Evolutionary conservation across 2,797 vertebrate genomes (phyloP), one percentile per base, ranked within the genome.

Genomic region (Phyllotis vaccarum): DNA sequence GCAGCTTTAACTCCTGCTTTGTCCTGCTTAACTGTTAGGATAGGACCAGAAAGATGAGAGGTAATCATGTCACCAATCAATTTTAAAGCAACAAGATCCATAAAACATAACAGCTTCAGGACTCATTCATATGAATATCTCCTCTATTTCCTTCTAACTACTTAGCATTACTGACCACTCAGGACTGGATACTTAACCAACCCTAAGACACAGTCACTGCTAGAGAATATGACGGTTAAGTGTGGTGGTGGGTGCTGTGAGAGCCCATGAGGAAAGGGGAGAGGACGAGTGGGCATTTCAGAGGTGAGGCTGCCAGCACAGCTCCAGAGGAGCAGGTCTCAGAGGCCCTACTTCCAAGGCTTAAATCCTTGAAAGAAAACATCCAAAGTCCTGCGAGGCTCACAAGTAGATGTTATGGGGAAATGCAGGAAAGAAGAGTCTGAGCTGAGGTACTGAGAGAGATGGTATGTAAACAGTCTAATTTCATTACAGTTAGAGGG

Each of bases 281-380:
- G 2, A 86, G 19, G 24, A 89, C 43, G 43, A 13, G 21, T 40
- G 22, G 64, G 17, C 49, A 7, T 56, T 24, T 34, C 14, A 31
- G 9, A 52, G n/a, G 8, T 9, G 22, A 43, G 68, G 27, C 34
- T 16, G 6, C 2, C 12, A 54, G 62, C 70, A 74, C 6, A 46
- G 58, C 46, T 89, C 19, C 8, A 54, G 2, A 6, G 62, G 52
- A 1, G 74, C 12, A 54, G 46, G 72, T 60, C 54, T 88, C 14
- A 78, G 75, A 92, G 52, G 78, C 49, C 54, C 27, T 88, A 89
- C 40, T 58, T 87, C 72, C 56, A 75, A 93, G 79, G 34, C 27
- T 91, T 91, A 93, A 91, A 91, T 54, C 24, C 3, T 1, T 75
- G 60, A 93, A 86, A 54, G 54, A 76, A 96, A 75, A 92, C 43